Evolutionary conservation across 2,888 invertebrate species (phyloP), one percentile per base, ranked within the genome.

Genomic region (Cheilosia urbana): DNA sequence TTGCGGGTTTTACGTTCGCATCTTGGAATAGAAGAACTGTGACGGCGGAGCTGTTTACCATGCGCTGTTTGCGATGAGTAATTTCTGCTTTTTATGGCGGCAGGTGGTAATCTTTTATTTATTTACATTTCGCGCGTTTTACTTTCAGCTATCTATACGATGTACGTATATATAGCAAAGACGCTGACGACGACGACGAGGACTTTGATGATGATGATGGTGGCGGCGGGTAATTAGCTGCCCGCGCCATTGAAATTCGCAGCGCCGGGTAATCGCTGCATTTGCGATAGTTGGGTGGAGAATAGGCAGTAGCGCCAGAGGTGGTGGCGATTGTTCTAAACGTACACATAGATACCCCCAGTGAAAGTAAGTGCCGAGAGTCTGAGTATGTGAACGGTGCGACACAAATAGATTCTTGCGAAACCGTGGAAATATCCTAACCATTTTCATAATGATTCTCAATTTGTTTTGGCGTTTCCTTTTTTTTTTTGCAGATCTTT

Each of bases 341-440:
- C 45, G 30, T 27, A 45, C 62, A 27, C 40, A 40, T 40, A 49
- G 53, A 27, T 4, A 47, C 1, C 6, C 40, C 21, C 21, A 66
- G 40, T 42, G 40, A 66, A 66, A 53, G 63, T 60, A 24, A 37
- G 47, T 47, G 47, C 17, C 17, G 17, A 7, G 19, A 47, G 17
- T 47, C 15, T 34, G 55, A 17, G n/a, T 30, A 55, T 34, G 57
- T 47, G 62, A 47, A 30, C 21, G 51, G 27, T 4, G 47, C 24
- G 69, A 47, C 78, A 63, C 40, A 71, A 78, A 78, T 78, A 63
- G 78, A 69, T 34, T 69, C 68, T 77, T 69, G 60, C 77, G 69
- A 77, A 77, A 69, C 55, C 37, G 62, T n/a, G 21, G 17, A 77
- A 69, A 27, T 40, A 77, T 77, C 55, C 77, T 78, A 69, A 47